Evolutionary conservation across 2,113 vertebrate species (phyloP).

Genomic region (Oostethus manadensis): DNA sequence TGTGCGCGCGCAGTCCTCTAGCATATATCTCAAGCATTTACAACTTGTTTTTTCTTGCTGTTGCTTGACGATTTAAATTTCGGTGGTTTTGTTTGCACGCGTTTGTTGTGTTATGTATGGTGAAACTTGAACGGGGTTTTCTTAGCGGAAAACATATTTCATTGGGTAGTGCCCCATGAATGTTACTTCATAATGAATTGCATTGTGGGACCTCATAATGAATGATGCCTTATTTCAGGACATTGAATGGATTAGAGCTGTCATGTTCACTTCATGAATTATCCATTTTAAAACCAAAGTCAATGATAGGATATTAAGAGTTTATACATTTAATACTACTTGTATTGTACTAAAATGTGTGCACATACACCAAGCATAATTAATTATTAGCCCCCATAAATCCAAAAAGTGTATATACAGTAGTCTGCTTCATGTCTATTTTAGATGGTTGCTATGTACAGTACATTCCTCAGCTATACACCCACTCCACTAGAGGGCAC

Average conservation of each 20-base stretch:
- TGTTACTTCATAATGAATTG: slow-evolving; percentile 65
- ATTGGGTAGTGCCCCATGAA: slow-evolving; percentile 36
- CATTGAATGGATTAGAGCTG: slow-evolving; percentile 38
- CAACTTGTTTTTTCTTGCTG: slow-evolving; percentile 39
- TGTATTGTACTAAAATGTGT: not conserved
- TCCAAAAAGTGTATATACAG: not conserved
- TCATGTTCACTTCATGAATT: slow-evolving; percentile 34
- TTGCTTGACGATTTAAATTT: slow-evolving; percentile 39
- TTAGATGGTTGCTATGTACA: not conserved
- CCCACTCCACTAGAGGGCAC: slow-evolving; percentile 33
- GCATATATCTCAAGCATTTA: slow-evolving; percentile 70
- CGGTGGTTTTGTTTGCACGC: slow-evolving; percentile 47
- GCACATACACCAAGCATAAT: not conserved
- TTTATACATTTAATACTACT: not conserved
- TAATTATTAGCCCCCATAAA: not conserved
- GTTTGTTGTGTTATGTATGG: slow-evolving; percentile 25
- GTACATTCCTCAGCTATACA: slow-evolving; percentile 5
- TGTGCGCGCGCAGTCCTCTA: slow-evolving; percentile 57
- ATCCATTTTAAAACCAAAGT: slow-evolving; percentile 51
- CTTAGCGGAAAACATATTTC: slow-evolving; percentile 50
- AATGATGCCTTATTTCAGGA: slow-evolving; percentile 64
- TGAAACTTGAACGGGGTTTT: slow-evolving; percentile 52
- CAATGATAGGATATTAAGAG: slow-evolving; percentile 22
- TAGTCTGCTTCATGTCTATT: not conserved
- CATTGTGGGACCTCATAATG: slow-evolving; percentile 41